Evolutionary conservation across 2,113 vertebrate genomes (phyloP).

Genomic region (Phoxinus phoxinus): DNA sequence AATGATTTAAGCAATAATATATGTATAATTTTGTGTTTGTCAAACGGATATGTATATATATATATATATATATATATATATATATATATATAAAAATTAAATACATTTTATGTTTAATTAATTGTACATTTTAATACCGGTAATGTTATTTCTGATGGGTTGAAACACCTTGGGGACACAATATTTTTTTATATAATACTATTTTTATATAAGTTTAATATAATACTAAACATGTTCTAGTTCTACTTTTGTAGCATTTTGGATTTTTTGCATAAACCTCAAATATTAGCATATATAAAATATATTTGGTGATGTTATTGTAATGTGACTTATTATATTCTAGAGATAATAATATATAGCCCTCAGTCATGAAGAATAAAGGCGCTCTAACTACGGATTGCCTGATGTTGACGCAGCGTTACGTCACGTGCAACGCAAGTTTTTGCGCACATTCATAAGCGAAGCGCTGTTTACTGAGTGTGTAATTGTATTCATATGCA

Average conservation of each 20-base stretch:
- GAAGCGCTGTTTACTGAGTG: conserved; percentile 43
- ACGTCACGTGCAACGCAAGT: conserved; percentile 41
- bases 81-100: too few species aligned
- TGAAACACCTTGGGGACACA: background rate
- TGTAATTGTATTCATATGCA: conserved; percentile 33
- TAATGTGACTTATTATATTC: background rate
- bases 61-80: background rate
- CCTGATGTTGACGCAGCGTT: conserved; percentile 17
- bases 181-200: background rate
- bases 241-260: background rate
- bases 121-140: too few species aligned
- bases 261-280: background rate
- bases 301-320: background rate
- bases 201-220: too few species aligned
- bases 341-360: background rate
- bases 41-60: too few species aligned
- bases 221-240: background rate
- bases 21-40: too few species aligned
- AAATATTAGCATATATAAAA: background rate
- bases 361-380: background rate
- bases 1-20: background rate
- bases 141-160: background rate
- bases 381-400: background rate
- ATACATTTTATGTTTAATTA: too few species aligned
- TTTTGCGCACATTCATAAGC: conserved; percentile 19